A percentile compares a stretch with the other conserved stretches of the same genome.
phyloP scores from a whole-genome alignment of 1,140 invertebrate species.

The Nasonia longicornis region DNA sequence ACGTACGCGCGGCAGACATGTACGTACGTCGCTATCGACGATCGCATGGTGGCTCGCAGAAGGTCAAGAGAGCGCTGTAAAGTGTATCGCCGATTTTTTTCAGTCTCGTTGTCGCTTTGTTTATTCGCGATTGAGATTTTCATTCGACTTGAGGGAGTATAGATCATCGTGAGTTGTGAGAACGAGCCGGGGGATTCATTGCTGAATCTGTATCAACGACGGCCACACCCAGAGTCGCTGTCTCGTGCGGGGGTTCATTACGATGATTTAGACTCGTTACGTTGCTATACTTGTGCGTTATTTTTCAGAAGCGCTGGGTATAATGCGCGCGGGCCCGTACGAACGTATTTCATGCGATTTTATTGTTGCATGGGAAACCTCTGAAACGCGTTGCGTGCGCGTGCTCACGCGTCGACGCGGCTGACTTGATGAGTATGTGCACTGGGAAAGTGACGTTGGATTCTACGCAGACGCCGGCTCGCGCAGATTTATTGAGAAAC shows the following conservation, averaged over 20 bases:
- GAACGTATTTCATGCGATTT: slow-evolving; percentile 19
- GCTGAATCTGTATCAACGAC: background rate
- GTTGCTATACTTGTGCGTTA: background rate
- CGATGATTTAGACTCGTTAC: slow-evolving; percentile 25
- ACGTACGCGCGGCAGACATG: background rate
- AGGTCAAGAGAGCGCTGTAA: background rate
- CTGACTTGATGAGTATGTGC: background rate
- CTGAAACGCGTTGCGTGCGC: background rate
- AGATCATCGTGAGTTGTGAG: background rate
- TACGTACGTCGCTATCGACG: background rate
- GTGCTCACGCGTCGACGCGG: background rate
- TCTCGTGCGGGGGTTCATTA: slow-evolving; percentile 23
- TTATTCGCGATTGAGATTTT: background rate
- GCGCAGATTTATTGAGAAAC: background rate
- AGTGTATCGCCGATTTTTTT: background rate
- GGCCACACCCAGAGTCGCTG: background rate
- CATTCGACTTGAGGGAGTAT: background rate
- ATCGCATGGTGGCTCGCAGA: background rate
- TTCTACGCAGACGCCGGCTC: background rate
- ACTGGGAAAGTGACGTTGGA: background rate
- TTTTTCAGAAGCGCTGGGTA: background rate
- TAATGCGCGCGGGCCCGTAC: background rate
- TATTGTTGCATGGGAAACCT: background rate
- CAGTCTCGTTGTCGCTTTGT: background rate
- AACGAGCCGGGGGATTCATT: background rate